Percentiles rank a stretch among this genome's conserved stretches.
Conservation (phyloP, 1,140 invertebrate genomes). For the Magallana ariakensis region DNA sequence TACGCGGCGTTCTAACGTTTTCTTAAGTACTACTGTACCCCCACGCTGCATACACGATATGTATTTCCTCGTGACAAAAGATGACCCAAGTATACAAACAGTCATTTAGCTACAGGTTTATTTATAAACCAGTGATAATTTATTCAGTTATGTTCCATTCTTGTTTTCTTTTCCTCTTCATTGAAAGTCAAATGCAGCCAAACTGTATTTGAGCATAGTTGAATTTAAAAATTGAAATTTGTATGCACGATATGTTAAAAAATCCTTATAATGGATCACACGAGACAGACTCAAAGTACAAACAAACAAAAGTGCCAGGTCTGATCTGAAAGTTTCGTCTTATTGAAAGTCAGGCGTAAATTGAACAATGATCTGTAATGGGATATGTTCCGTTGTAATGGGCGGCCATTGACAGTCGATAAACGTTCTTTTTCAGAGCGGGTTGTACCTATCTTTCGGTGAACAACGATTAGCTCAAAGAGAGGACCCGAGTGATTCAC, state of each 20-base stretch:
- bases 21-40: no score
- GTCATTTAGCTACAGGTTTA: no score
- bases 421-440: slow-evolving; percentile 27
- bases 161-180: no score
- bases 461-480: neutral
- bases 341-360: slow-evolving; percentile 32
- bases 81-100: no score
- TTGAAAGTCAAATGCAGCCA: no score
- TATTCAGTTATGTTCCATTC: no score
- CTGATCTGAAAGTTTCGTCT: neutral
- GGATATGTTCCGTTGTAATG: slow-evolving; percentile 19
- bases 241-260: neutral
- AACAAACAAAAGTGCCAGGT: slow-evolving; percentile 4
- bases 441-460: neutral
- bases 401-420: neutral
- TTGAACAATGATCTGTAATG: slow-evolving; percentile 4
- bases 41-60: no score
- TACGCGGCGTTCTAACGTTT: no score
- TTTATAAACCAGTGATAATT: no score
- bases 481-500: slow-evolving; percentile 6
- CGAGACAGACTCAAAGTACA: neutral
- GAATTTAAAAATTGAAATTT: no score
- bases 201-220: no score
- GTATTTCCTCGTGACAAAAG: no score
- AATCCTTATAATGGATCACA: neutral